phyloP scores from a whole-genome alignment of 2,113 vertebrate genomes.

The Capreolus pygargus region DNA sequence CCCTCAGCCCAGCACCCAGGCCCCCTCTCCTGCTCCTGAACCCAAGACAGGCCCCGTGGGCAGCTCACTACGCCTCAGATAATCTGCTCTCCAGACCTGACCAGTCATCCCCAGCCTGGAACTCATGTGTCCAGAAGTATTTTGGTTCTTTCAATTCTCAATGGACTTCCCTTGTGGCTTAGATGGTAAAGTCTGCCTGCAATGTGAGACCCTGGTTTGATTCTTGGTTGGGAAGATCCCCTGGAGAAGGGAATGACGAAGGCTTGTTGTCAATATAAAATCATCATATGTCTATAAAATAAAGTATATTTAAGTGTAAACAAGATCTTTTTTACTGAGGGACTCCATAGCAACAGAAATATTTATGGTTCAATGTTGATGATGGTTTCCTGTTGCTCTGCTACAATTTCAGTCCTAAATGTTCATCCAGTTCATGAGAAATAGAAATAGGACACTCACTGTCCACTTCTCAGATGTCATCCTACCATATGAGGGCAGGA shows the following conservation, averaged over 20 bases:
- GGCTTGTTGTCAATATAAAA: not conserved
- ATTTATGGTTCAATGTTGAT: not conserved
- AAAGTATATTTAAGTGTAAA: not conserved
- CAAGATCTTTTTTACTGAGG: not conserved
- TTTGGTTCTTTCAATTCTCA: not conserved
- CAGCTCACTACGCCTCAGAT: not conserved
- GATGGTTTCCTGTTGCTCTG: not conserved
- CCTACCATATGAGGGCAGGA: not conserved
- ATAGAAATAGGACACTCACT: not conserved
- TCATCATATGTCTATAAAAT: not conserved
- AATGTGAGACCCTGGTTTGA: not conserved
- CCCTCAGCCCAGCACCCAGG: not conserved
- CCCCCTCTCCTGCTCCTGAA: rapidly evolving
- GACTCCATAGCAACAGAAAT: not conserved
- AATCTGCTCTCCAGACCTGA: too few relatives aligned
- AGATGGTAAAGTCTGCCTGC: not conserved
- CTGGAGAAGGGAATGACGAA: not conserved
- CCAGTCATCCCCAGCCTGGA: not conserved
- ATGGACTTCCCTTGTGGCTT: not conserved
- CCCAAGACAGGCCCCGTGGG: not conserved
- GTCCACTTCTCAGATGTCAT: not conserved
- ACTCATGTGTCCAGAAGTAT: not conserved
- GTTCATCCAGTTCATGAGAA: not conserved
- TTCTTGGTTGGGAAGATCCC: not conserved
- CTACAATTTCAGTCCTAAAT: not conserved